Evolutionary conservation across 30 jellyfish, hydroid and myxozoan genomes (phyloP).

Genomic region (Cassiopea andromeda): DNA sequence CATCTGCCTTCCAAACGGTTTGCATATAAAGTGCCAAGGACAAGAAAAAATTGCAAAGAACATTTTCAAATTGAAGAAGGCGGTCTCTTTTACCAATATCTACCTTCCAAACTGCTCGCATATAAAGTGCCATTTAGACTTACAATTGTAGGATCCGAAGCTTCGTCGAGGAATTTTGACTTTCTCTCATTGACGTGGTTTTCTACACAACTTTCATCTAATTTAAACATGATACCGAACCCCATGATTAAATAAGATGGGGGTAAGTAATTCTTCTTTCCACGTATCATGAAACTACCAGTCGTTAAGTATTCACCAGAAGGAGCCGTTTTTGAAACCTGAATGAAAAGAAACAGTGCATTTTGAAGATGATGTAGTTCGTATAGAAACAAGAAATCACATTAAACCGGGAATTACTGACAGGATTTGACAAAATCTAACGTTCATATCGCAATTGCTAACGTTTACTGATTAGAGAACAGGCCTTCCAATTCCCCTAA

Average conservation of each 20-base stretch:
- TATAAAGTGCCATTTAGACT: background rate
- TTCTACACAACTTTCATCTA: slow-evolving; percentile 81
- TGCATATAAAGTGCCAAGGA: too few relatives aligned
- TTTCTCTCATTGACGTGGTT: slow-evolving; percentile 88
- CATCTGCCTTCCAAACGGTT: too few relatives aligned
- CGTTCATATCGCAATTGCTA: too few relatives aligned
- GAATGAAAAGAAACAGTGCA: background rate
- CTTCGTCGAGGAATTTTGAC: slow-evolving; percentile 55
- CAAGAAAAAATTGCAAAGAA: too few relatives aligned
- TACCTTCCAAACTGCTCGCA: background rate
- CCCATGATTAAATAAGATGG: slow-evolving; percentile 95
- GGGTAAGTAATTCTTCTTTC: slow-evolving; percentile 94
- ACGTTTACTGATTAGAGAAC: too few relatives aligned
- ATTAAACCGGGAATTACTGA: too few relatives aligned
- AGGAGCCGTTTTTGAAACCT: slow-evolving; percentile 99
- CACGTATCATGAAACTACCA: slow-evolving; percentile 99
- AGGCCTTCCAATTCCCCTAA: too few relatives aligned
- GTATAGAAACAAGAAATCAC: too few relatives aligned
- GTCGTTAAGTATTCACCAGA: slow-evolving; percentile 97
- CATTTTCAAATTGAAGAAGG: too few relatives aligned
- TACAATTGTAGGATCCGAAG: background rate
- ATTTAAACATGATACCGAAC: slow-evolving; percentile 88
- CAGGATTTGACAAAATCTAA: too few relatives aligned
- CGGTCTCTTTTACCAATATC: background rate
- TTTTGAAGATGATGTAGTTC: too few relatives aligned